phyloP scores from a whole-genome alignment of 1,140 invertebrate genomes.

The Meloidogyne floridensis region DNA sequence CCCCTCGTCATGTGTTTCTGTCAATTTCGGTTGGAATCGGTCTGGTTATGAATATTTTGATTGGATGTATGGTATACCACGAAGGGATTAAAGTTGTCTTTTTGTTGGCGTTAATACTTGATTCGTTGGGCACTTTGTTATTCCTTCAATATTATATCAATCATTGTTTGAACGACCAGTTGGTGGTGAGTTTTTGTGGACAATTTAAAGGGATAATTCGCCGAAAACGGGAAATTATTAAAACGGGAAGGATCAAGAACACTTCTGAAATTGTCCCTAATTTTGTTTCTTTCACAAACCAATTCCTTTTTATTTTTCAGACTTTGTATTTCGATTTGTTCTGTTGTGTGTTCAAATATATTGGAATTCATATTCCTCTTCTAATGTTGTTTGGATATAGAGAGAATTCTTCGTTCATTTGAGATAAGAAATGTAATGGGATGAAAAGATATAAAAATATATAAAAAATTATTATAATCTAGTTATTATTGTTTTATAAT shows the following conservation, averaged over 20 bases:
- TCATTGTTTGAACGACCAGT: not conserved
- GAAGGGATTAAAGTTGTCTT: not conserved
- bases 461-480: not conserved
- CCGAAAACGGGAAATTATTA: too few relatives aligned
- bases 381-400: not conserved
- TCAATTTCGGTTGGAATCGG: not conserved
- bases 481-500: too few relatives aligned
- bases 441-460: not conserved
- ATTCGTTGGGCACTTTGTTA: not conserved
- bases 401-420: not conserved
- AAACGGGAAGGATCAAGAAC: too few relatives aligned
- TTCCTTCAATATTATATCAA: constrained; percentile 7
- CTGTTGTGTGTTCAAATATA: not conserved
- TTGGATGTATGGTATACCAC: not conserved
- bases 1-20: not conserved
- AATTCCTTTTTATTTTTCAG: not conserved
- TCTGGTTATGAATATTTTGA: not conserved
- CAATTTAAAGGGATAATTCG: too few relatives aligned
- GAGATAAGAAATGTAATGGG: not conserved
- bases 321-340: not conserved
- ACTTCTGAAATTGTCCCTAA: too few relatives aligned
- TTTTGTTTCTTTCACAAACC: too few relatives aligned
- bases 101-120: not conserved
- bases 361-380: not conserved
- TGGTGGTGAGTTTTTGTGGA: not conserved